phyloP scores from a whole-genome alignment of 2,113 vertebrate species.

The Leucopsar rothschildi region DNA sequence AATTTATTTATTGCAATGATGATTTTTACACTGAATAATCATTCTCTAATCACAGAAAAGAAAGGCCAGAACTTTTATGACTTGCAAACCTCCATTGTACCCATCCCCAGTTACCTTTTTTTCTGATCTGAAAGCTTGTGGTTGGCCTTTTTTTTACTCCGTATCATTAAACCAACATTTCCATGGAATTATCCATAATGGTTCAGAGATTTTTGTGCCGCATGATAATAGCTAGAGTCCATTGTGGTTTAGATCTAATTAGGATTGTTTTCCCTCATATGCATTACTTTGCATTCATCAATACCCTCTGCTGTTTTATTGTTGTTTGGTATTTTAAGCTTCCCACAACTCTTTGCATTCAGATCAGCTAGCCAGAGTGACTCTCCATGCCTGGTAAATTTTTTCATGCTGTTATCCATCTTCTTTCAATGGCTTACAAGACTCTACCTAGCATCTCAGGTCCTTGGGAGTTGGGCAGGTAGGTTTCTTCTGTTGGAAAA shows the following conservation, averaged over 20 bases:
- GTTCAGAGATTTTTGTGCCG: slow-evolving; percentile 27
- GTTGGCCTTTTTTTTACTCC: slow-evolving; percentile 31
- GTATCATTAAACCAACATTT: slow-evolving; percentile 44
- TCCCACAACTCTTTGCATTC: slow-evolving; percentile 1
- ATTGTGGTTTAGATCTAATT: slow-evolving; percentile 65
- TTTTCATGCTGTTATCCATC: not conserved
- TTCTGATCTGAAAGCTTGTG: not conserved
- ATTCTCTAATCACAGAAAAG: not conserved
- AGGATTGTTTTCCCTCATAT: slow-evolving; percentile 59
- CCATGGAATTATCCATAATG: slow-evolving; percentile 49
- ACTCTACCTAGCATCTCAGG: not conserved
- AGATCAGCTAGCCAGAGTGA: not conserved
- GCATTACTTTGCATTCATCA: slow-evolving; percentile 58
- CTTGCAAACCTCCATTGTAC: slow-evolving; percentile 4
- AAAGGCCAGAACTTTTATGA: slow-evolving; percentile 27
- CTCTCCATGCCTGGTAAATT: not conserved
- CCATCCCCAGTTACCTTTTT: not conserved
- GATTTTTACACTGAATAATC: not conserved
- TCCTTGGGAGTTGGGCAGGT: not conserved
- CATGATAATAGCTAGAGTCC: slow-evolving; percentile 31
- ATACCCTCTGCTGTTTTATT: slow-evolving; percentile 51
- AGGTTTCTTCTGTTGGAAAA: not conserved
- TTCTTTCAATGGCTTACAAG: not conserved
- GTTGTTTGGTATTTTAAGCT: slow-evolving; percentile 32
- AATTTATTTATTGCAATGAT: not conserved